Conservation (phyloP, 1,140 invertebrate species). For the Chironomus tepperi region DNA sequence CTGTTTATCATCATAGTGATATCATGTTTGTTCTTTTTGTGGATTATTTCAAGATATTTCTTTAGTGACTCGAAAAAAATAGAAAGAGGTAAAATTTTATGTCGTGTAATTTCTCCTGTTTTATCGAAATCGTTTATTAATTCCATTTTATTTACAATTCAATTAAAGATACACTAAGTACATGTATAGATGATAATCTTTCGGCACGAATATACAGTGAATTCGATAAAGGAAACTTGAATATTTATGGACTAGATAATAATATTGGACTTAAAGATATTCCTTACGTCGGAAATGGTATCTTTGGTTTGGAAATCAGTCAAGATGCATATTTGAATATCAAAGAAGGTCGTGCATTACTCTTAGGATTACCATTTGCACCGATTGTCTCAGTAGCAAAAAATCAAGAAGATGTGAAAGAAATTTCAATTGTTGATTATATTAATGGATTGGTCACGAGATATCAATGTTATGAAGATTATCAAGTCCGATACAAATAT, state of each 20-base stretch:
- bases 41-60: constrained; percentile 53
- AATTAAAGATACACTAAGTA: constrained; percentile 46
- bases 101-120: constrained; percentile 3
- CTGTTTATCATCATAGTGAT: constrained; percentile 52
- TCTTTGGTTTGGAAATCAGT: constrained; percentile 56
- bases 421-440: constrained; percentile 56
- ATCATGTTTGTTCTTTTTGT: constrained; percentile 51
- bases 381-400: constrained; percentile 57
- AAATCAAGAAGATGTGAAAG: constrained; percentile 41
- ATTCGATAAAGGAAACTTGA: constrained; percentile 55
- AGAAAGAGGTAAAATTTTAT: constrained; percentile 26
- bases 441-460: constrained; percentile 56
- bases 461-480: constrained; percentile 55
- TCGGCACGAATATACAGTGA: constrained; percentile 48
- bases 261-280: constrained; percentile 46
- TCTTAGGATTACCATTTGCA: constrained; percentile 59
- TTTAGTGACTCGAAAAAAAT: constrained; percentile 25
- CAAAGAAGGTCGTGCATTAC: constrained; percentile 59
- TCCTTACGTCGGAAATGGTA: constrained; percentile 73
- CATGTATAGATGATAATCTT: constrained; percentile 55
- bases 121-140: constrained; percentile 12
- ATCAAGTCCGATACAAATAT: constrained; percentile 58
- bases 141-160: constrained; percentile 24
- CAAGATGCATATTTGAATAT: constrained; percentile 58
- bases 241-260: constrained; percentile 49